Conservation (phyloP, 1,140 invertebrate species). For the Galendromus occidentalis region DNA sequence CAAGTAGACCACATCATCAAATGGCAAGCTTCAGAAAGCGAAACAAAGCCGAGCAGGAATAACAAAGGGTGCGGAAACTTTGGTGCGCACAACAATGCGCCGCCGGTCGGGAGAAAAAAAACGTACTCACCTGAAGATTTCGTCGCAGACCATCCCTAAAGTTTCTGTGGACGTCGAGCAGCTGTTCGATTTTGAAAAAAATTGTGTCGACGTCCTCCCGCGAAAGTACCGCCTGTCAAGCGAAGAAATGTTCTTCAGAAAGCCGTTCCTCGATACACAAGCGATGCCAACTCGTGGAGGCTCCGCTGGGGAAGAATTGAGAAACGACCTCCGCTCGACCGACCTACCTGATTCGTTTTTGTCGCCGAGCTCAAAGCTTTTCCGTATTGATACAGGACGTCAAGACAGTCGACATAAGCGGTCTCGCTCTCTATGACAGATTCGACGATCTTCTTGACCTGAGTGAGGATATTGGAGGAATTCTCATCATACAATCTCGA, state of each 20-base stretch:
- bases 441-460: neutral
- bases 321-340: neutral
- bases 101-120: no score
- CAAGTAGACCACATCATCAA: no score
- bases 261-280: conserved; percentile 9
- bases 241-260: no score
- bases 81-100: no score
- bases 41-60: no score
- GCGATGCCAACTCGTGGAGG: conserved; percentile 10
- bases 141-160: conserved; percentile 47
- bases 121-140: conserved; percentile 13
- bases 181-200: conserved; percentile 75
- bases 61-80: no score
- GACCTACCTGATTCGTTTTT: neutral
- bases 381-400: conserved; percentile 48
- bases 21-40: no score
- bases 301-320: neutral
- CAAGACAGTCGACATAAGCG: conserved; percentile 67
- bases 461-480: no score
- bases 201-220: conserved; percentile 71
- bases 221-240: conserved; percentile 50
- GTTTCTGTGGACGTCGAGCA: conserved; percentile 54
- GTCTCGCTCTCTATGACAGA: conserved; percentile 61
- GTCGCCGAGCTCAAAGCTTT: neutral
- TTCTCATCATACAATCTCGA: no score